These are phyloP conservation scores for Mayetiola destructor DNA, from an alignment of 2,888 invertebrate species.

Conservation along the genomic window DNA sequence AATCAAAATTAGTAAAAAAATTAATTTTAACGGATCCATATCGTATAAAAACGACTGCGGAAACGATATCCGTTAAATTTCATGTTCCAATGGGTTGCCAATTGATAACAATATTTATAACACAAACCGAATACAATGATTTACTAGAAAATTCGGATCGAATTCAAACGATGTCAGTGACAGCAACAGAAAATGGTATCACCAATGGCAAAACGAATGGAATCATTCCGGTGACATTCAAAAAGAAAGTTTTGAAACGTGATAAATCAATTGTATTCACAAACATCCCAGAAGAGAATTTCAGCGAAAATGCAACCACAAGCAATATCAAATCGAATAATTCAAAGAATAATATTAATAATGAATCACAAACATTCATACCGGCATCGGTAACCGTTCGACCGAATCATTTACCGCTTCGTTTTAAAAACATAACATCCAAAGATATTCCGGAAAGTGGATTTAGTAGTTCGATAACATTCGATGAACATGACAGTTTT, in stretches of 20 bases:
- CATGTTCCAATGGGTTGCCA: constrained; percentile 70
- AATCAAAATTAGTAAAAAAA: constrained; percentile 58
- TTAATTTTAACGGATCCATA: constrained; percentile 71
- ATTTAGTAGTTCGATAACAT: constrained; percentile 35
- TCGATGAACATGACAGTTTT: constrained; percentile 40
- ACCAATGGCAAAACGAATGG: constrained; percentile 1
- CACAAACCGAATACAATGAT: constrained; percentile 43
- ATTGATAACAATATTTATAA: constrained; percentile 61
- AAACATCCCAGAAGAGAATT: constrained; percentile 67
- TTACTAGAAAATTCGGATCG: constrained; percentile 24
- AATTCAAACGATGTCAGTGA: neutral
- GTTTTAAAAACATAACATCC: constrained; percentile 36
- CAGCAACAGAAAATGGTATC: neutral
- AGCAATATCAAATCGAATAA: neutral
- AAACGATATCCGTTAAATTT: constrained; percentile 47
- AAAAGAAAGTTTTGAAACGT: constrained; percentile 48
- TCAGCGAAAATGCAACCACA: constrained; percentile 21
- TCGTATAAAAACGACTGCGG: constrained; percentile 68
- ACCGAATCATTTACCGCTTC: constrained; percentile 44
- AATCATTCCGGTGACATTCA: constrained; percentile 29
- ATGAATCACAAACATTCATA: neutral
- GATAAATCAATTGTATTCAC: constrained; percentile 69
- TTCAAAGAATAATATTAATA: neutral
- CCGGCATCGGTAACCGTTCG: constrained; percentile 22
- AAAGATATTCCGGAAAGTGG: constrained; percentile 34